These are phyloP conservation scores for Garra rufa DNA, from an alignment of 2,113 vertebrate genomes.

Conservation along the genomic window DNA sequence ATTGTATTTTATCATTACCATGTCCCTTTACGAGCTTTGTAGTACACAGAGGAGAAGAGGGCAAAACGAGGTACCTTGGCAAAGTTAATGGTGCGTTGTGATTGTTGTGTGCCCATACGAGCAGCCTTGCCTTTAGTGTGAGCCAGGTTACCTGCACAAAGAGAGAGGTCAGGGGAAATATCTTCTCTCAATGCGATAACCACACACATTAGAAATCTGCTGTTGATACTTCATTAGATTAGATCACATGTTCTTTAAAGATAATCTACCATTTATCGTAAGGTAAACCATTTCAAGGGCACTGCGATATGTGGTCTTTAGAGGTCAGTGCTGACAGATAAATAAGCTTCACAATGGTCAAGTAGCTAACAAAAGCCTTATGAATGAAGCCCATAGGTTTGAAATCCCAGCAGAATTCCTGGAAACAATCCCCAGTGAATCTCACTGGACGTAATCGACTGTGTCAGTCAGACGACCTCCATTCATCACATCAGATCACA, in stretches of 20 bases:
- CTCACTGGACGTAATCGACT: conserved; percentile 1
- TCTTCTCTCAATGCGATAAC: background rate
- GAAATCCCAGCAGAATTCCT: conserved; percentile 8
- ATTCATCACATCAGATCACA: background rate
- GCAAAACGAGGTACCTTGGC: conserved; percentile 80
- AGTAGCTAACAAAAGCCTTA: conserved; percentile 2
- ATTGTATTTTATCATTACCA: background rate
- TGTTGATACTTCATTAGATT: background rate
- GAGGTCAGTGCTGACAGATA: conserved; percentile 19
- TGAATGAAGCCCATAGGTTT: background rate
- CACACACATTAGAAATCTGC: background rate
- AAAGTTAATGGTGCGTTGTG: conserved; percentile 81
- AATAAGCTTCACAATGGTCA: conserved; percentile 12
- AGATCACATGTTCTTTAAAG: conserved; percentile 3
- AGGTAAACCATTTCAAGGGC: conserved; percentile 23
- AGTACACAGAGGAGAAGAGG: background rate
- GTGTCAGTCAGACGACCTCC: conserved; percentile 9
- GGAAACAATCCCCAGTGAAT: background rate
- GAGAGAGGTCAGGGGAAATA: conserved; percentile 38
- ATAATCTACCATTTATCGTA: background rate
- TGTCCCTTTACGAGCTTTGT: background rate
- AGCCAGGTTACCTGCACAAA: conserved; percentile 86
- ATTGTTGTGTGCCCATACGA: conserved; percentile 72
- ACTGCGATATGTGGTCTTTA: background rate
- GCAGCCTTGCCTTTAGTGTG: conserved; percentile 89